Evolutionary conservation across 2,113 vertebrate genomes (phyloP).

Genomic region (Nicator chloris): DNA sequence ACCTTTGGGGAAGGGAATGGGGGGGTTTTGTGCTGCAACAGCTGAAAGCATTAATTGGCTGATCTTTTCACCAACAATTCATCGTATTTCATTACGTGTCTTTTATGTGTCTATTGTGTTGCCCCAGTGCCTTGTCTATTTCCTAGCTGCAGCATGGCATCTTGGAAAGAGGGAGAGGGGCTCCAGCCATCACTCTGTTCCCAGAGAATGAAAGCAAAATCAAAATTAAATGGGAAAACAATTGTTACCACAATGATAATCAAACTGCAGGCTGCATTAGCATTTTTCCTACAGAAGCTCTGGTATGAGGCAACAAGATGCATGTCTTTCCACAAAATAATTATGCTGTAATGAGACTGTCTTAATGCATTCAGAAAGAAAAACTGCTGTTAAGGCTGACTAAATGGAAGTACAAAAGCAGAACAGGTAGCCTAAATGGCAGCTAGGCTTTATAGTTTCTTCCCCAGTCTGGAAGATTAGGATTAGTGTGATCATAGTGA

Average conservation of each 20-base stretch:
- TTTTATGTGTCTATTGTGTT: neutral
- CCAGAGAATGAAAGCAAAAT: neutral
- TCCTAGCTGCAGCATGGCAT: neutral
- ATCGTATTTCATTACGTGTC: neutral
- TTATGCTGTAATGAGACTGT: neutral
- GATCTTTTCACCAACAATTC: neutral
- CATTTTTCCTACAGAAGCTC: neutral
- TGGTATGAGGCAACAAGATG: neutral
- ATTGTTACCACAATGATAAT: neutral
- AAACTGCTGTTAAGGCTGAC: neutral
- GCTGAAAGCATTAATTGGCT: conserved; percentile 26
- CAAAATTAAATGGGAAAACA: neutral
- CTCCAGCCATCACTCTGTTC: neutral
- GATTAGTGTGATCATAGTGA: neutral
- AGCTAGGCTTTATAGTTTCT: neutral
- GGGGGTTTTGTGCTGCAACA: neutral
- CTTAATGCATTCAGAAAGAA: neutral
- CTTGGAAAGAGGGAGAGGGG: neutral
- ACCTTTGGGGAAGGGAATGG: neutral
- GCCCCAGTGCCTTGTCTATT: neutral
- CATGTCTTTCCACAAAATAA: neutral
- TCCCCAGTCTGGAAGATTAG: neutral
- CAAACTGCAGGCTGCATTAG: neutral
- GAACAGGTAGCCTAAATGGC: neutral
- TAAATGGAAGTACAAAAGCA: neutral